Base-by-base conservation (phyloP, 1,140 invertebrate species). In the Penaeus vannamei region DNA sequence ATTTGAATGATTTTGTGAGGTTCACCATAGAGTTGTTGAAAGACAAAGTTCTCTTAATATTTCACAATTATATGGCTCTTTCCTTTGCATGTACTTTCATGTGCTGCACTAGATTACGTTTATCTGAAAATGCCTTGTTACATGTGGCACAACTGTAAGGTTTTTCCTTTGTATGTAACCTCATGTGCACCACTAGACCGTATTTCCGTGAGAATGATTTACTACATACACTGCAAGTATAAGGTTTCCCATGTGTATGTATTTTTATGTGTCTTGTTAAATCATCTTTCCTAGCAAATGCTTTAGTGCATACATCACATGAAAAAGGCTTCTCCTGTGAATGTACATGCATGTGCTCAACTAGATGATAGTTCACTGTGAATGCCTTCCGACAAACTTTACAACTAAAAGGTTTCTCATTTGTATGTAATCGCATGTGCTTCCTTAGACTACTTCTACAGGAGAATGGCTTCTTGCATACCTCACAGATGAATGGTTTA, bases 361-460 rank as follows among this genome's bases (percentile, higher is more conserved):
- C 59, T 64, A 84, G 61, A 12, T 60, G 14, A 26, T 22, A 29
- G 61, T 84, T 84, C 29, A 19, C 23, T 19, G 14, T 20, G 36
- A 84, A 84, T 22, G 14, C 29, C 64, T 84, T 84, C 29, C 8
- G 22, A 84, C 82, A 84, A 62, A 36, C 60, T 10, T 32, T 1
- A 36, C 82, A 84, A 8, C 14, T n/a, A 36, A 62, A 84, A 22
- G 60, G 22, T 23, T 66, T 64, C 19, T 36, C 61, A 8, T 22
- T 36, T 76, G n/a, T 8, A 42, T 84, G 82, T 17, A 84, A 26
- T 36, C 61, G 66, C 62, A 83, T 61, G 53, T 85, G 84, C n/a
- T 32, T 36, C 23, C 12, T 32, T 29, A 85, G 26, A 59, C 42
- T 76, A 12, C 64, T 53, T 60, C 59, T 85, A 22, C 7, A 12